Evolutionary conservation across 2,797 vertebrate species (phyloP).

Genomic region (Chiroxiphia lanceolata): DNA sequence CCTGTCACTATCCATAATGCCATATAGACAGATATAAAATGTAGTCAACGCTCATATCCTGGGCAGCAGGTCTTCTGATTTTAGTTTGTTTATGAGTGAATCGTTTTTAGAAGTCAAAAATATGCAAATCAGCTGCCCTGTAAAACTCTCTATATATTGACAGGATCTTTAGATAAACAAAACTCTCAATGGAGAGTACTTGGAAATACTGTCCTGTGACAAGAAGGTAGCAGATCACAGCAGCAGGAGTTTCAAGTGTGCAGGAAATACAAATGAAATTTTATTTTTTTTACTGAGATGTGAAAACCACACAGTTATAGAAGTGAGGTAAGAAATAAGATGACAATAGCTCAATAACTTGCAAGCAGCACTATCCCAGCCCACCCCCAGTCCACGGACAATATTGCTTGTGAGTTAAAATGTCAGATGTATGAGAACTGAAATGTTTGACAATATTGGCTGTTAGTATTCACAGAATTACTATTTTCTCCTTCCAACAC

Average conservation of each 20-base stretch:
- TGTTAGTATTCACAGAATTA: neutral
- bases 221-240: neutral
- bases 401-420: neutral
- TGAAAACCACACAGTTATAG: neutral
- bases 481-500: neutral
- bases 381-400: neutral
- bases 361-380: neutral
- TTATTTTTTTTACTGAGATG: neutral
- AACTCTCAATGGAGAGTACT: neutral
- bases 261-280: neutral
- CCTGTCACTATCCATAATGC: neutral
- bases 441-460: neutral
- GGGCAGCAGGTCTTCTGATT: neutral
- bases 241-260: neutral
- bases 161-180: neutral
- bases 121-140: neutral
- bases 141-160: neutral
- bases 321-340: neutral
- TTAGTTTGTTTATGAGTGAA: neutral
- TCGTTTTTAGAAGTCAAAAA: neutral
- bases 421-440: neutral
- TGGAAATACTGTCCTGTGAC: neutral
- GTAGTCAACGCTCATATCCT: neutral
- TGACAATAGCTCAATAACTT: neutral
- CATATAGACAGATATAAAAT: neutral